Evolutionary conservation across 2,797 vertebrate species (phyloP), one percentile per base, ranked within the genome.

Genomic region (Pantherophis alleghaniensis): DNA sequence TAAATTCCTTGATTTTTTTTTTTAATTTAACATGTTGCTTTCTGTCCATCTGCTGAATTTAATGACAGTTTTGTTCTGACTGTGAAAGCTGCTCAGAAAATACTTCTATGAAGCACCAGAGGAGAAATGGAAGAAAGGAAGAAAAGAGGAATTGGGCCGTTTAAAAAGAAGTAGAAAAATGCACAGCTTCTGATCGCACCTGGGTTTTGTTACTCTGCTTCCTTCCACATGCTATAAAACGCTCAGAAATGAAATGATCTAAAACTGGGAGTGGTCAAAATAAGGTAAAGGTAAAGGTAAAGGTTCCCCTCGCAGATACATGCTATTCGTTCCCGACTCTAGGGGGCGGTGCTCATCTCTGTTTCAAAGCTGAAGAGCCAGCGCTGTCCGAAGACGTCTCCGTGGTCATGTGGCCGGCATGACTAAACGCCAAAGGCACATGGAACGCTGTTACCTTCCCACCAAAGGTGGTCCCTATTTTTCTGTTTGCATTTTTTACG

Each of bases 231-330:
- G 3, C 92, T 94, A 91, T 94, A 91, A 94, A 93, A 94, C 92
- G 92, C 90, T 89, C 90, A 87, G 53, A 93, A 95, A 96, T 93
- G 89, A 96, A 95, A 95, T 89, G 83, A 32, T 91, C 94, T 94
- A 74, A 90, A 91, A 94, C 94, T 92, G 91, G 74, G 90, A 96
- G 90, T 24, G 87, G 90, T 92, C 51, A 92, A 95, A 94, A 97
- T 87, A 92, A 91, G 93, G 91, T 53, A 53, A 92, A 91, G 93
- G 91, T 51, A 51, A 53, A 53, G 51, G 91, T 51, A 51, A 53
- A 53, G 51, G 51, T 53, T 53, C 9, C 51, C 51, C 51, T 53
- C 1, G 51, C 7, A 10, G 1, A 9, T 53, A 53, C 1, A 2
- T 53, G 9, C 51, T 53, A 53, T 1, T 53, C 9, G 7, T 53